These are phyloP conservation scores for Oncorhynchus kisutch DNA, from an alignment of 2,113 vertebrate genomes.

Conservation along the genomic window DNA sequence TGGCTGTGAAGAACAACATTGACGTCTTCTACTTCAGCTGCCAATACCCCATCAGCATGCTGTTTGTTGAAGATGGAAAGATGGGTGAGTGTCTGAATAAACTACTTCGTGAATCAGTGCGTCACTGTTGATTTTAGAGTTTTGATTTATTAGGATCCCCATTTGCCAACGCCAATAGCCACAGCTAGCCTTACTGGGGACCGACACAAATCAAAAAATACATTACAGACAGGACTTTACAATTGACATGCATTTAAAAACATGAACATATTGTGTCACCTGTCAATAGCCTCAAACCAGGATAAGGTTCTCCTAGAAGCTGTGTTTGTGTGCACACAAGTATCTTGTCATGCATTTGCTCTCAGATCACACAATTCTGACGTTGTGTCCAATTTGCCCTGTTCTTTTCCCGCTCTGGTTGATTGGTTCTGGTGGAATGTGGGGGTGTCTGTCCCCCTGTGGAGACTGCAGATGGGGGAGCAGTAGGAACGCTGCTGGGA, in stretches of 20 bases:
- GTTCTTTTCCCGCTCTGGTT: constrained; percentile 3
- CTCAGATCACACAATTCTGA: background rate
- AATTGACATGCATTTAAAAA: too few relatives aligned
- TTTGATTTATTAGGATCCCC: too few relatives aligned
- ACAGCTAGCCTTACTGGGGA: too few relatives aligned
- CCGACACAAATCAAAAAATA: too few relatives aligned
- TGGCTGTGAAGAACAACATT: constrained; percentile 98
- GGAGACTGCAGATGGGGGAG: constrained; percentile 27
- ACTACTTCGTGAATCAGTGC: constrained; percentile 5
- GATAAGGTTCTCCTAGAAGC: too few relatives aligned
- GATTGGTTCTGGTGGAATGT: constrained; percentile 27
- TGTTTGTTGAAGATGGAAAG: constrained; percentile 95
- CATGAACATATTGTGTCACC: background rate
- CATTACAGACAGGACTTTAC: too few relatives aligned
- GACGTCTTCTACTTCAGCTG: constrained; percentile 99
- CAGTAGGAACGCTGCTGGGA: constrained; percentile 28
- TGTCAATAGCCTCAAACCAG: too few relatives aligned
- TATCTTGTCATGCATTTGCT: constrained; percentile 10
- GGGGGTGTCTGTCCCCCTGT: constrained; percentile 15
- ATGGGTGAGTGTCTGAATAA: constrained; percentile 84
- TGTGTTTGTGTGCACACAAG: background rate
- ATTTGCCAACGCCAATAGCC: too few relatives aligned
- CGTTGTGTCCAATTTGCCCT: background rate
- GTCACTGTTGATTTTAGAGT: background rate
- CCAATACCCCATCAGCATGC: constrained; percentile 92